phyloP scores from a whole-genome alignment of 2,888 invertebrate species.

The Drosophila atroscutellata region DNA sequence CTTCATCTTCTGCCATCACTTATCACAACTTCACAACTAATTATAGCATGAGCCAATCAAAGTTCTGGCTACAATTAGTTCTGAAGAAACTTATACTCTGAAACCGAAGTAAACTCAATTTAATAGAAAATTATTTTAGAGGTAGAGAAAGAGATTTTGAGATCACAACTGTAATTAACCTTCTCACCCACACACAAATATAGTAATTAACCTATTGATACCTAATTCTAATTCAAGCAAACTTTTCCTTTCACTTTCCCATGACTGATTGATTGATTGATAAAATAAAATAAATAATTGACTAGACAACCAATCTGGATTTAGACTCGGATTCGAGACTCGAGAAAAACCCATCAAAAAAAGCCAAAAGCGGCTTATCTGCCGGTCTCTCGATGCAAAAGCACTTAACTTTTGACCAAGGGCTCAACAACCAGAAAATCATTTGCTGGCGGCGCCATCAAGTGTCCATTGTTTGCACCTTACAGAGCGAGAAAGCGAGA shows the following conservation, averaged over 20 bases:
- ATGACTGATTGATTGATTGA: constrained; percentile 44
- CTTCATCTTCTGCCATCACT: neutral
- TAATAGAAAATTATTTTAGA: neutral
- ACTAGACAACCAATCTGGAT: constrained; percentile 5
- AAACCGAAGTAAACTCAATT: neutral
- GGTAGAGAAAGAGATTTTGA: neutral
- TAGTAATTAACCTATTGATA: neutral
- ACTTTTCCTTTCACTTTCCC: constrained; percentile 3
- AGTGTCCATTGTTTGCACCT: constrained; percentile 50
- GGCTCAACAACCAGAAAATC: constrained; percentile 28
- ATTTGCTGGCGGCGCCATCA: constrained; percentile 49
- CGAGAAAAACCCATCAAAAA: constrained; percentile 36
- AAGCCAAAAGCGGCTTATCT: constrained; percentile 55
- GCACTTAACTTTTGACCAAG: constrained; percentile 59
- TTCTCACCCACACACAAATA: neutral
- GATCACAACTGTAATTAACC: neutral
- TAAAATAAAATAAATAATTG: constrained; percentile 1
- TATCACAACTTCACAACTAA: neutral
- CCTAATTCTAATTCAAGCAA: neutral
- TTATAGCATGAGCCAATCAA: neutral
- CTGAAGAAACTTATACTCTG: neutral
- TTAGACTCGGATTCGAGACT: neutral
- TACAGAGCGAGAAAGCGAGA: neutral
- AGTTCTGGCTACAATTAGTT: neutral
- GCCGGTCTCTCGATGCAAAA: constrained; percentile 49